Evolutionary conservation across 2,888 invertebrate genomes (phyloP).

Genomic region (Dicycla oo): DNA sequence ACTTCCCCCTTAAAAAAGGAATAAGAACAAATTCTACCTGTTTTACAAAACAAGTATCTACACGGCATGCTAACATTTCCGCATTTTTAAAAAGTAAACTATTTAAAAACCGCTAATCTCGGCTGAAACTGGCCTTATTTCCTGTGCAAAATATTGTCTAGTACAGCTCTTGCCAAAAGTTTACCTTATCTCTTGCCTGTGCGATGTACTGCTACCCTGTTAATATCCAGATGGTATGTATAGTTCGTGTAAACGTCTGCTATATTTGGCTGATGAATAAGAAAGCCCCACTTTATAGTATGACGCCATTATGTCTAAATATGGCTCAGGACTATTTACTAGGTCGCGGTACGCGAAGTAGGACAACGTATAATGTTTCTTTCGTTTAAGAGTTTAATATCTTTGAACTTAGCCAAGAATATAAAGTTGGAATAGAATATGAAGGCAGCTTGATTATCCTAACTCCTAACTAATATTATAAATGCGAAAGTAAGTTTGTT

Average conservation of each 20-base stretch:
- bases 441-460: neutral
- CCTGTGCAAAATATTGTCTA: slow-evolving; percentile 15
- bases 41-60: neutral
- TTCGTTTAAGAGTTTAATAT: slow-evolving; percentile 10
- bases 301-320: slow-evolving; percentile 52
- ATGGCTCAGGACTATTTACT: slow-evolving; percentile 49
- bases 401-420: slow-evolving; percentile 14
- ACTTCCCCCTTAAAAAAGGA: too few species aligned
- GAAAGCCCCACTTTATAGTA: slow-evolving; percentile 4
- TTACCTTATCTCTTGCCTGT: slow-evolving; percentile 26
- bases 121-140: slow-evolving; percentile 13
- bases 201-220: slow-evolving; percentile 2
- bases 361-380: slow-evolving; percentile 25
- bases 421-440: neutral
- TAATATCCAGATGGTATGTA: slow-evolving; percentile 1
- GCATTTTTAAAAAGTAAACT: neutral
- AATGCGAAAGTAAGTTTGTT: too few species aligned
- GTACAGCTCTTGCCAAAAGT: slow-evolving; percentile 24
- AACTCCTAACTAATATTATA: too few species aligned
- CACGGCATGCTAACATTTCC: neutral
- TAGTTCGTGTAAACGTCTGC: slow-evolving; percentile 13
- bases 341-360: slow-evolving; percentile 28
- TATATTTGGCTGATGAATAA: slow-evolving; percentile 28
- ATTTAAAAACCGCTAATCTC: slow-evolving; percentile 19
- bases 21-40: neutral